Conservation (phyloP, 2,797 vertebrate genomes). For the Enteromius treurensis region DNA sequence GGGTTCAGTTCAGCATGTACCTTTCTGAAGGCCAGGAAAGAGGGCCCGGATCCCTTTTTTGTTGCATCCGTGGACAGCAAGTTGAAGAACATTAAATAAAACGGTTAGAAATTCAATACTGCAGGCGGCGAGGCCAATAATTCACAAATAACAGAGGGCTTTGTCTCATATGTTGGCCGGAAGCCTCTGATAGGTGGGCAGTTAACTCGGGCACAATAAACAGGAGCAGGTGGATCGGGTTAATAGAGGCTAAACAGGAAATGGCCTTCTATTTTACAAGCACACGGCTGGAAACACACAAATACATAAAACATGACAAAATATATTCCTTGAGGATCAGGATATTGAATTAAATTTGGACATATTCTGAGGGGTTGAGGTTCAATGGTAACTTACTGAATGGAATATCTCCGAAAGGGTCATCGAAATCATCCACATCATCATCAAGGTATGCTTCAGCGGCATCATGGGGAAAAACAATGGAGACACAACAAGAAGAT, state of each 20-base stretch:
- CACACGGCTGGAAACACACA: slow-evolving; percentile 44
- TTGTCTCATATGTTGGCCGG: slow-evolving; percentile 16
- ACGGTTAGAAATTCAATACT: slow-evolving; percentile 14
- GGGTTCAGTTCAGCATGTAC: slow-evolving; percentile 27
- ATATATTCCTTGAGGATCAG: slow-evolving; percentile 37
- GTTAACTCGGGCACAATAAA: slow-evolving; percentile 35
- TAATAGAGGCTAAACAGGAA: slow-evolving; percentile 50
- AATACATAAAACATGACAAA: slow-evolving; percentile 56
- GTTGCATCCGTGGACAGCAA: slow-evolving; percentile 28
- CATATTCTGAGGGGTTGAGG: slow-evolving; percentile 32
- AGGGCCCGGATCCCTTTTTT: slow-evolving; percentile 47
- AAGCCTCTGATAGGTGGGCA: slow-evolving; percentile 19
- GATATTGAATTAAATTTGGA: not conserved
- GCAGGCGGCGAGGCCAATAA: slow-evolving; percentile 17
- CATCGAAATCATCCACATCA: slow-evolving; percentile 67
- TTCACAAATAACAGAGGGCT: slow-evolving; percentile 13
- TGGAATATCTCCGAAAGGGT: slow-evolving; percentile 78
- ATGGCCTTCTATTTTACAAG: slow-evolving; percentile 63
- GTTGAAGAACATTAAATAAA: slow-evolving; percentile 29
- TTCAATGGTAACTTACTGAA: slow-evolving; percentile 75
- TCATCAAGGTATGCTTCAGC: slow-evolving; percentile 72
- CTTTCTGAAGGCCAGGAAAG: slow-evolving; percentile 45
- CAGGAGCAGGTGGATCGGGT: slow-evolving; percentile 47
- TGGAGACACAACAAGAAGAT: slow-evolving; percentile 40
- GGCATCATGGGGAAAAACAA: slow-evolving; percentile 32